Evolutionary conservation across 2,797 vertebrate genomes (phyloP).

Genomic region (Mastacembelus armatus): DNA sequence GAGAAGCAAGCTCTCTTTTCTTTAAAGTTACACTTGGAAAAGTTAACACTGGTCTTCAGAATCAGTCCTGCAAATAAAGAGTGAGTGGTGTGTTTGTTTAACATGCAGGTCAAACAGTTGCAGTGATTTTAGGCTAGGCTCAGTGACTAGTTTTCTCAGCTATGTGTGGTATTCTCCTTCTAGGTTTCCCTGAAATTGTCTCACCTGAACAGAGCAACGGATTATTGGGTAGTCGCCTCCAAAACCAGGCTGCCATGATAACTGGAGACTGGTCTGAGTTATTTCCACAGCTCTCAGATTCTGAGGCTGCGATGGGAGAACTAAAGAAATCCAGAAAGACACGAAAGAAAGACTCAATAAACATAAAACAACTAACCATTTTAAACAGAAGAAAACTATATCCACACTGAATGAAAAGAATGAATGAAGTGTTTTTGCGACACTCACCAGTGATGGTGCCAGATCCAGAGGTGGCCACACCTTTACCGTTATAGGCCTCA

Average conservation of each 20-base stretch:
- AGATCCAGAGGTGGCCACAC: slow-evolving; percentile 88
- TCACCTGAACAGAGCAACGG: slow-evolving; percentile 89
- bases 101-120: slow-evolving; percentile 29
- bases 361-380: background rate
- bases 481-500: slow-evolving; percentile 91
- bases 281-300: slow-evolving; percentile 76
- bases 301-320: slow-evolving; percentile 85
- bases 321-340: slow-evolving; percentile 63
- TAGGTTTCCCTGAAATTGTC: background rate
- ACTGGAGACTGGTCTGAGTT: slow-evolving; percentile 75
- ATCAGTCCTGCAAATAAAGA: slow-evolving; percentile 17
- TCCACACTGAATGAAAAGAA: slow-evolving; percentile 24
- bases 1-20: slow-evolving; percentile 44
- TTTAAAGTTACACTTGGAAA: slow-evolving; percentile 34
- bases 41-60: slow-evolving; percentile 7
- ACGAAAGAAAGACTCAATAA: background rate
- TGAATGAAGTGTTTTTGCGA: background rate
- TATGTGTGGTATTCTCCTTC: background rate
- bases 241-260: slow-evolving; percentile 87
- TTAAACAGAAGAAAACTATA: background rate
- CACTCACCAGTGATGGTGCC: slow-evolving; percentile 87
- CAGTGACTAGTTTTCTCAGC: slow-evolving; percentile 8
- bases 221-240: slow-evolving; percentile 86
- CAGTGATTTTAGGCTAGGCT: slow-evolving; percentile 20
- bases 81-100: slow-evolving; percentile 39